Conservation (phyloP, 2,797 vertebrate species). For the Choloepus didactylus region DNA sequence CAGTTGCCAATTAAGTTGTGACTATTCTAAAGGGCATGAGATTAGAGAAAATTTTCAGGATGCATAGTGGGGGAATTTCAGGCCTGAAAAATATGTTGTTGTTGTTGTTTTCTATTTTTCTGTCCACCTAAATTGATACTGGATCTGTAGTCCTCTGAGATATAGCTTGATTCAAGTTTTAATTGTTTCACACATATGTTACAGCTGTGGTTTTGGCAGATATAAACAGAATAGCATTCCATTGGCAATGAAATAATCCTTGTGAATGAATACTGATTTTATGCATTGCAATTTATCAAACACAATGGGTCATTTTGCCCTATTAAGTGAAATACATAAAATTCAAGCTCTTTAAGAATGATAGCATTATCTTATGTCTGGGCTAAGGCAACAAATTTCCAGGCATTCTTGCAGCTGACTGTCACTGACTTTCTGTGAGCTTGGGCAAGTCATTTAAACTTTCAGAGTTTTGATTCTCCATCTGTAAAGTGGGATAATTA, state of each 20-base stretch:
- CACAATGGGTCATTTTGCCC: slow-evolving; percentile 61
- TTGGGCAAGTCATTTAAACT: slow-evolving; percentile 62
- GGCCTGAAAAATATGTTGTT: neutral
- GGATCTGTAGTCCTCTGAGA: slow-evolving; percentile 30
- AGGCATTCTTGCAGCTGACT: neutral
- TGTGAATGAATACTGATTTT: slow-evolving; percentile 74
- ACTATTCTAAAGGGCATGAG: slow-evolving; percentile 5
- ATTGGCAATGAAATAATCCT: slow-evolving; percentile 74
- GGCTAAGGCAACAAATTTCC: slow-evolving; percentile 3
- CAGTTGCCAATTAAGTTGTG: neutral
- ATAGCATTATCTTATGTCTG: slow-evolving; percentile 29
- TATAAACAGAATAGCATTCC: slow-evolving; percentile 66
- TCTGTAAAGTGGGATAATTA: slow-evolving; percentile 80
- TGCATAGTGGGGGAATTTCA: neutral
- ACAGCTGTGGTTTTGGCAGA: slow-evolving; percentile 73
- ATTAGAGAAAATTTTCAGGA: neutral
- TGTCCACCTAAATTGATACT: slow-evolving; percentile 59
- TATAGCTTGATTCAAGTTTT: slow-evolving; percentile 69
- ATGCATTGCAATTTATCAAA: slow-evolving; percentile 31
- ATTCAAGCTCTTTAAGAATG: slow-evolving; percentile 30
- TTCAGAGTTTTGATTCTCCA: slow-evolving; percentile 45
- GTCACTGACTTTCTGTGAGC: slow-evolving; percentile 9
- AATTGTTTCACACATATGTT: slow-evolving; percentile 73
- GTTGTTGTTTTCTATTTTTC: slow-evolving; percentile 31
- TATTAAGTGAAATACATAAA: slow-evolving; percentile 6